phyloP scores from a whole-genome alignment of 2,797 vertebrate genomes.

The Morus bassanus region DNA sequence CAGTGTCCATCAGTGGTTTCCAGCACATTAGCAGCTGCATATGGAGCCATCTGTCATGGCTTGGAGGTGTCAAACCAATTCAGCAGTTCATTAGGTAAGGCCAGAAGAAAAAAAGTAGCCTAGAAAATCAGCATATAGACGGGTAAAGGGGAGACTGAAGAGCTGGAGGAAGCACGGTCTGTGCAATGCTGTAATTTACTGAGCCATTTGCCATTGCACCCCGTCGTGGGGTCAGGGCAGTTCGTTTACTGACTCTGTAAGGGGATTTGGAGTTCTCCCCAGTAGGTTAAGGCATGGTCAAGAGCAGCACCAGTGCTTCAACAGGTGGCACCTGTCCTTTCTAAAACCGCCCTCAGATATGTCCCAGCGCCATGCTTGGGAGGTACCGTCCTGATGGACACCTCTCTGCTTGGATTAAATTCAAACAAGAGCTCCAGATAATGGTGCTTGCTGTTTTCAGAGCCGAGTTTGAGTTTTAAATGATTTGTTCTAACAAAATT shows the following conservation, averaged over 20 bases:
- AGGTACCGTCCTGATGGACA: neutral
- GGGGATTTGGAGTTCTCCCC: neutral
- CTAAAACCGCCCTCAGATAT: neutral
- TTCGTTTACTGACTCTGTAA: neutral
- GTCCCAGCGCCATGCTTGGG: neutral
- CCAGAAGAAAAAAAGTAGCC: neutral
- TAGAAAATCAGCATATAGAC: neutral
- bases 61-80: neutral
- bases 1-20: neutral
- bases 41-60: conserved; percentile 35
- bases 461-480: neutral
- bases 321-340: neutral
- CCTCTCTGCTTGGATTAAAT: neutral
- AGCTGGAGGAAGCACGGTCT: neutral
- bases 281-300: neutral
- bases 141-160: neutral
- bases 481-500: neutral
- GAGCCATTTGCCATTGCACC: neutral
- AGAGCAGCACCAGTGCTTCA: neutral
- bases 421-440: neutral
- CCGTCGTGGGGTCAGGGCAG: fast-evolving
- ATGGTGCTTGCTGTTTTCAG: neutral
- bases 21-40: neutral
- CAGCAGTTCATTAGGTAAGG: conserved; percentile 41
- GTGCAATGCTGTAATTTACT: fast-evolving